Evolutionary conservation across 2,888 invertebrate species (phyloP), one percentile per base, ranked within the genome.

Genomic region (Colostygia pectinataria): DNA sequence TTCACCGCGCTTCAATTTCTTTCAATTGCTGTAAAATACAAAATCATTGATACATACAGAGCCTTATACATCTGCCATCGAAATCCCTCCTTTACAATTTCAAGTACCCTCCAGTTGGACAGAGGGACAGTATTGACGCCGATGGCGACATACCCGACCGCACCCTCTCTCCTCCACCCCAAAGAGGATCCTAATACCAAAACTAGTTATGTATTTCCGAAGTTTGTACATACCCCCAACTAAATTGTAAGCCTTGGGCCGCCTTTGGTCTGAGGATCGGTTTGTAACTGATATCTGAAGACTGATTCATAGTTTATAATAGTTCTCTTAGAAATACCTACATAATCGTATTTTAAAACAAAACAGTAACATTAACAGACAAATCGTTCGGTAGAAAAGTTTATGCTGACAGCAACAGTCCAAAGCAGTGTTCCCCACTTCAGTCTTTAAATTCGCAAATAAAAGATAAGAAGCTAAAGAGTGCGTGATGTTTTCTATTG

Each of bases 121-220:
- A 62, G 65, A 65, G 65, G 68, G 75, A 74, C 74, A 74, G 72
- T 78, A 77, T 78, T 75, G 77, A 68, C 70, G 77, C 75, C 74
- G 55, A 59, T 63, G 75, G 75, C 77, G 64, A 68, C 73, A 63
- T 64, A 44, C 64, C 53, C 55, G 49, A 59, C 60, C 56, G 41
- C 52, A 52, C 46, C 48, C 53, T 34, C 42, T 10, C 34, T 10
- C 40, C 47, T 24, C 36, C 44, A 50, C 44, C 44, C 50, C 25
- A 49, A 42, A 49, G 54, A 46, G 47, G 50, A 65, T 55, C 59
- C 53, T 62, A 61, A 64, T 59, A 57, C 49, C 60, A 59, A 56
- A 71, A 65, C 64, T 65, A 63, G 61, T 65, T 67, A 66, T 54
- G 57, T 55, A 54, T 27, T 27, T 42, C 29, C 29, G 29, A 50